A percentile compares a stretch with the other conserved stretches of the same genome.
These are phyloP conservation scores for Oncorhynchus clarkii DNA, from an alignment of 2,113 vertebrate species.

Conservation along the genomic window DNA sequence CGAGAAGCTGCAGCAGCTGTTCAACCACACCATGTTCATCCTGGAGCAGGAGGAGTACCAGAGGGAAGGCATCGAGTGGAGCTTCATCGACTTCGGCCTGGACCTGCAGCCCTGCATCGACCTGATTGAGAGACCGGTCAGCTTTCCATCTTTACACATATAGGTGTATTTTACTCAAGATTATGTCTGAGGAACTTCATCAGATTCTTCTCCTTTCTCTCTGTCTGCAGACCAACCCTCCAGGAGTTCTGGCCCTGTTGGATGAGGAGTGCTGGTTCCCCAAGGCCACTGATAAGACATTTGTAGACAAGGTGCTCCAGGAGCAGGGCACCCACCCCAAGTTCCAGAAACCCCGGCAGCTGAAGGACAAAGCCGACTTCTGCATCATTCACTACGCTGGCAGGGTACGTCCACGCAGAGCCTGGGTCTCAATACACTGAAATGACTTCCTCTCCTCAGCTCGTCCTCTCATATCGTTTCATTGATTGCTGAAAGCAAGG, in stretches of 20 bases:
- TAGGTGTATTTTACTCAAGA: not conserved
- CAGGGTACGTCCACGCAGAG: conserved; percentile 73
- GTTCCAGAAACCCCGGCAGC: conserved; percentile 93
- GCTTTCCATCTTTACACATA: conserved; percentile 36
- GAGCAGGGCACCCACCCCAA: conserved; percentile 91
- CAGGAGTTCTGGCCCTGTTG: conserved; percentile 91
- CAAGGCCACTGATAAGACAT: conserved; percentile 95
- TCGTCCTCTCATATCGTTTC: not conserved
- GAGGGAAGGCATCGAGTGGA: conserved; percentile 98
- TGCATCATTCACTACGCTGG: conserved; percentile 94
- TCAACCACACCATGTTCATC: conserved; percentile 99
- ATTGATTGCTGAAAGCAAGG: no score
- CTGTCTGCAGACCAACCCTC: conserved; percentile 85
- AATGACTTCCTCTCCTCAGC: not conserved
- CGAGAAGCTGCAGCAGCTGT: conserved; percentile 97
- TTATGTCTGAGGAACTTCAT: not conserved
- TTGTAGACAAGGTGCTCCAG: conserved; percentile 89
- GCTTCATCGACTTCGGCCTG: conserved; percentile 97
- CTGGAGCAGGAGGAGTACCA: conserved; percentile 99
- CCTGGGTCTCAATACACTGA: not conserved
- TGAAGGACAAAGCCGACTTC: conserved; percentile 97
- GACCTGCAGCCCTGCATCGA: conserved; percentile 98
- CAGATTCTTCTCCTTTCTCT: not conserved
- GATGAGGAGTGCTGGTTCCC: conserved; percentile 99
- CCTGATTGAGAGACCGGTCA: conserved; percentile 91